Evolutionary conservation across 1,140 invertebrate genomes (phyloP), one percentile per base, ranked within the genome.

Genomic region (Lysiphlebus fabarum): DNA sequence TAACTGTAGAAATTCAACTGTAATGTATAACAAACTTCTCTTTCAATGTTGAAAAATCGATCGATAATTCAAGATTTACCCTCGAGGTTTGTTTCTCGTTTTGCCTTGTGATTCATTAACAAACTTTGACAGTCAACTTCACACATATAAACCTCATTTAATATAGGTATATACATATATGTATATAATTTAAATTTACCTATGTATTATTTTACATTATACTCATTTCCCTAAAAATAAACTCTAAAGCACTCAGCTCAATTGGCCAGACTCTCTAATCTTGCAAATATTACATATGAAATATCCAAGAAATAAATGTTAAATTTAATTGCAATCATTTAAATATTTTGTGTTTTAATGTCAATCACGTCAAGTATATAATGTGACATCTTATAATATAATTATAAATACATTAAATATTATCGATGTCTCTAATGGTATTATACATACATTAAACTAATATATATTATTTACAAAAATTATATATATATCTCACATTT

Each of bases 61-160:
- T 60, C 58, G 51, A 60, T 60, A 60, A 34, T 40, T 26, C 41
- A 12, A 33, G 49, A 60, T 60, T 60, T 45, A 9, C 44, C 53
- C 44, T 55, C 37, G n/a, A 55, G 44, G 38, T 40, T 60, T 40
- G 36, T 49, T 47, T 44, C 38, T 14, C 50, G 50, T 59, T 58
- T 48, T 37, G 51, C 53, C 44, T 51, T 54, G 42, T 54, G 51
- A 59, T 34, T 54, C 50, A 59, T 47, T 59, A 53, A 59, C 50
- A 12, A 57, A 57, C 56, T 48, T 57, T 49, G 47, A 57, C 47
- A 51, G 49, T 51, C 49, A 50, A 41, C 47, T 42, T n/a, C 42
- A 34, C 7, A 36, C 48, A 36, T 50, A 36, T n/a, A 9, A 50
- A 36, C 17, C 17, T 26, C 17, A 26, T 26, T 26, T 4, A 26